Percentiles rank a stretch among this genome's conserved stretches.
Evolutionary conservation across 2,797 vertebrate species (phyloP).

Genomic region (Cynodonichthys magdalenae): DNA sequence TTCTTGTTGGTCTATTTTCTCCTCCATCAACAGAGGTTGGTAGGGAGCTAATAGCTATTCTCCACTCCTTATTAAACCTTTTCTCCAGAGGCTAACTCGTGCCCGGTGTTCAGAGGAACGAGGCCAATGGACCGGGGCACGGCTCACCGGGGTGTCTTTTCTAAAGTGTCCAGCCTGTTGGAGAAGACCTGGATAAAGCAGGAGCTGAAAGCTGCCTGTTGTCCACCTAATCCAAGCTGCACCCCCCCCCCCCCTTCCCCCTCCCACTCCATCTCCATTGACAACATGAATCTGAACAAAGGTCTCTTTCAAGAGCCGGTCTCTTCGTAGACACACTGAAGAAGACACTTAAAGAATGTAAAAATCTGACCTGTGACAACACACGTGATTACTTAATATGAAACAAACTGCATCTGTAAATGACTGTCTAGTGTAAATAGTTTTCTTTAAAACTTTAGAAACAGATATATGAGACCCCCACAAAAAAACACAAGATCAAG

Average conservation of each 20-base stretch:
- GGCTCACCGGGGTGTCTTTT: slow-evolving; percentile 73
- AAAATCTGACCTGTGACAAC: slow-evolving; percentile 40
- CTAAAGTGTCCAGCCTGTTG: slow-evolving; percentile 66
- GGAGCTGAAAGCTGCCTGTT: slow-evolving; percentile 76
- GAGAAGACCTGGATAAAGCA: slow-evolving; percentile 75
- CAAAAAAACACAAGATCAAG: slow-evolving; percentile 1
- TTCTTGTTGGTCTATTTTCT: slow-evolving; percentile 65
- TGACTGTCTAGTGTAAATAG: slow-evolving; percentile 35
- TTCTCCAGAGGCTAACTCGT: slow-evolving; percentile 68
- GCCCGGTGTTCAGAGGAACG: slow-evolving; percentile 68
- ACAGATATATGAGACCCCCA: slow-evolving; percentile 27
- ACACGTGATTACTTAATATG: slow-evolving; percentile 43
- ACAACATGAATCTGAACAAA: slow-evolving; percentile 73
- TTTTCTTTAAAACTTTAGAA: slow-evolving; percentile 13
- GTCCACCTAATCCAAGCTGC: slow-evolving; percentile 73
- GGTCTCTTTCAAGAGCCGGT: slow-evolving; percentile 72
- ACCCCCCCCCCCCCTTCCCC: slow-evolving; percentile 25
- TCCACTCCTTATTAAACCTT: slow-evolving; percentile 75
- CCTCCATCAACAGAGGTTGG: slow-evolving; percentile 69
- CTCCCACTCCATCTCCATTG: slow-evolving; percentile 58
- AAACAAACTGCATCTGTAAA: slow-evolving; percentile 45
- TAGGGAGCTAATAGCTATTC: slow-evolving; percentile 75
- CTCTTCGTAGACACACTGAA: slow-evolving; percentile 68
- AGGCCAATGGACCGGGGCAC: slow-evolving; percentile 66
- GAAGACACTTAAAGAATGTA: slow-evolving; percentile 64